Evolutionary conservation across 2,888 invertebrate genomes (phyloP).

Genomic region (Pristionchus japonicus): DNA sequence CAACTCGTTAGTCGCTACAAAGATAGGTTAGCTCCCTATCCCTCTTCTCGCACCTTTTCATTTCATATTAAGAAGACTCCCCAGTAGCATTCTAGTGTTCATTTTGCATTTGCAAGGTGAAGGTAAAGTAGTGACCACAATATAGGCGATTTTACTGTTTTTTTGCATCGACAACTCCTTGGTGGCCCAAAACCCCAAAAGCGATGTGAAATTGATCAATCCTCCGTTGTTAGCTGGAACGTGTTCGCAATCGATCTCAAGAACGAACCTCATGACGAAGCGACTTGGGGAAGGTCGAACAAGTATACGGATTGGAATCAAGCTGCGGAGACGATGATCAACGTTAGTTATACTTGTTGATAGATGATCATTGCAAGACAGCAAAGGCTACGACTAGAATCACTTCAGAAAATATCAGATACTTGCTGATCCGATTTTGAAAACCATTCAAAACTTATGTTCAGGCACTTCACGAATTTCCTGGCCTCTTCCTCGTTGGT

Average conservation of each 20-base stretch:
- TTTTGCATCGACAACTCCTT: constrained; percentile 17
- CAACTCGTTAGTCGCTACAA: not conserved
- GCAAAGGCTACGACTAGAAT: too few relatives aligned
- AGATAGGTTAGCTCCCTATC: not conserved
- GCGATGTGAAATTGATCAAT: not conserved
- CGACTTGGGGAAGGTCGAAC: constrained; percentile 42
- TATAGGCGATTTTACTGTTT: not conserved
- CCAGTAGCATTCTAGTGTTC: too few relatives aligned
- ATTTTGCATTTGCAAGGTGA: too few relatives aligned
- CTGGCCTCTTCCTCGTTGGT: constrained; percentile 44
- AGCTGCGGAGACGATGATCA: constrained; percentile 46
- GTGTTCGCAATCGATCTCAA: constrained; percentile 48
- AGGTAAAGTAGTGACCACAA: too few relatives aligned
- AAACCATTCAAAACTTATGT: too few relatives aligned
- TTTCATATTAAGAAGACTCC: too few relatives aligned
- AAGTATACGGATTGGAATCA: constrained; percentile 38
- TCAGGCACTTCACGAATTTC: constrained; percentile 17
- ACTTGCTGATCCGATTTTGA: too few relatives aligned
- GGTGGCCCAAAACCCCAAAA: constrained; percentile 6
- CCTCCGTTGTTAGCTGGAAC: constrained; percentile 25
- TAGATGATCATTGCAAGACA: not conserved
- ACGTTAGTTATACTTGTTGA: not conserved
- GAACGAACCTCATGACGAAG: constrained; percentile 47
- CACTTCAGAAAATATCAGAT: not conserved
- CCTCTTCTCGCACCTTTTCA: too few relatives aligned